phyloP scores from a whole-genome alignment of 2,797 vertebrate genomes.

The Diglossa cyanea region DNA sequence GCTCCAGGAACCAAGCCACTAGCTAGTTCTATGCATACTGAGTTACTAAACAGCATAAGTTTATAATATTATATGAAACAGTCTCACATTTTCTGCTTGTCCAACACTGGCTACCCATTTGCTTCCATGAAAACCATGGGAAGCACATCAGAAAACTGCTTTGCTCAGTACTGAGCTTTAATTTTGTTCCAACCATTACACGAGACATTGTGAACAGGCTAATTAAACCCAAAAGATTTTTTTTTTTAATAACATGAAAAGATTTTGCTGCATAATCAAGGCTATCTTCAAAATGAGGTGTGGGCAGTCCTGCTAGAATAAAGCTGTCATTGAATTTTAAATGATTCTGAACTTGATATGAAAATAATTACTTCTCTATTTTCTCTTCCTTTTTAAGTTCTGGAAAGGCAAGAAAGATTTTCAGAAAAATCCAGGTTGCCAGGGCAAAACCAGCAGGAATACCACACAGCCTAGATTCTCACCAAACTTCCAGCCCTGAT shows the following conservation, averaged over 20 bases:
- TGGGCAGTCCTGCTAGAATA: background rate
- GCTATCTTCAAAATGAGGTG: background rate
- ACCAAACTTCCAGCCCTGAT: background rate
- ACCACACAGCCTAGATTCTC: background rate
- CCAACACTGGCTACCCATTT: background rate
- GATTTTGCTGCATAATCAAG: background rate
- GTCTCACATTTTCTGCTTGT: background rate
- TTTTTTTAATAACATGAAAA: background rate
- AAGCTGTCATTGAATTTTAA: background rate
- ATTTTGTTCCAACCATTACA: background rate
- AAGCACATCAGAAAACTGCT: background rate
- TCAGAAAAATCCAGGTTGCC: background rate
- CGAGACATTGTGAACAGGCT: background rate
- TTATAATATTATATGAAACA: slow-evolving; percentile 1
- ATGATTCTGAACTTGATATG: background rate
- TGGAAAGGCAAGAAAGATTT: background rate
- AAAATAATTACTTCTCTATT: background rate
- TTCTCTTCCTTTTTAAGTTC: background rate
- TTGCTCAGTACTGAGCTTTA: background rate
- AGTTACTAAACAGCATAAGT: slow-evolving; percentile 9
- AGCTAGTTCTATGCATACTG: background rate
- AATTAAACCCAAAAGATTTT: background rate
- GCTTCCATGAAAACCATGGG: background rate
- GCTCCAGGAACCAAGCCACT: background rate
- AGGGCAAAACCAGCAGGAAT: background rate